phyloP scores from a whole-genome alignment of 2,888 invertebrate genomes.

The Pyrgus malvae region DNA sequence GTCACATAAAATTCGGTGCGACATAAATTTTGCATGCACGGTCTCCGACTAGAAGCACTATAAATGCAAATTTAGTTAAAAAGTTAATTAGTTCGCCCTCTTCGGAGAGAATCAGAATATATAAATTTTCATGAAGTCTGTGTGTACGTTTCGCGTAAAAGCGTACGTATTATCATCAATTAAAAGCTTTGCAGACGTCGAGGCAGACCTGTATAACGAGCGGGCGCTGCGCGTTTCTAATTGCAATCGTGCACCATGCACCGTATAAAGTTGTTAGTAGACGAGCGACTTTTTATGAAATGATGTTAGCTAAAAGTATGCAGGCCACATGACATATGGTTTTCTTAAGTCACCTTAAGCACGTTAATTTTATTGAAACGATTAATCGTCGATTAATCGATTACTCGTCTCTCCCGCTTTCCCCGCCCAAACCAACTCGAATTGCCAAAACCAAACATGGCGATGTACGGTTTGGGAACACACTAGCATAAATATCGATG shows the following conservation, averaged over 20 bases:
- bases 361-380: too few relatives aligned
- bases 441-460: too few relatives aligned
- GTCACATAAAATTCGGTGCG: neutral
- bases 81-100: conserved; percentile 20
- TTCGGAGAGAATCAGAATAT: conserved; percentile 18
- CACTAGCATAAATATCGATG: too few relatives aligned
- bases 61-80: conserved; percentile 23
- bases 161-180: conserved; percentile 26
- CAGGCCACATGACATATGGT: too few relatives aligned
- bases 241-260: conserved; percentile 44
- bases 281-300: too few relatives aligned
- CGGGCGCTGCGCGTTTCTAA: conserved; percentile 42
- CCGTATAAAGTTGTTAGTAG: too few relatives aligned
- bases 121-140: conserved; percentile 24
- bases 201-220: conserved; percentile 21
- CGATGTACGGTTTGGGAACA: too few relatives aligned
- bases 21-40: conserved; percentile 3
- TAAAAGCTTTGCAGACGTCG: conserved; percentile 28
- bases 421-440: too few relatives aligned
- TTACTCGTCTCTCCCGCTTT: too few relatives aligned
- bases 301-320: too few relatives aligned
- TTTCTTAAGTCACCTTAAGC: too few relatives aligned
- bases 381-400: too few relatives aligned
- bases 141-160: conserved; percentile 25
- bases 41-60: neutral